Base-by-base conservation (phyloP, 2,113 vertebrate species). In the Sminthopsis crassicaudata region DNA sequence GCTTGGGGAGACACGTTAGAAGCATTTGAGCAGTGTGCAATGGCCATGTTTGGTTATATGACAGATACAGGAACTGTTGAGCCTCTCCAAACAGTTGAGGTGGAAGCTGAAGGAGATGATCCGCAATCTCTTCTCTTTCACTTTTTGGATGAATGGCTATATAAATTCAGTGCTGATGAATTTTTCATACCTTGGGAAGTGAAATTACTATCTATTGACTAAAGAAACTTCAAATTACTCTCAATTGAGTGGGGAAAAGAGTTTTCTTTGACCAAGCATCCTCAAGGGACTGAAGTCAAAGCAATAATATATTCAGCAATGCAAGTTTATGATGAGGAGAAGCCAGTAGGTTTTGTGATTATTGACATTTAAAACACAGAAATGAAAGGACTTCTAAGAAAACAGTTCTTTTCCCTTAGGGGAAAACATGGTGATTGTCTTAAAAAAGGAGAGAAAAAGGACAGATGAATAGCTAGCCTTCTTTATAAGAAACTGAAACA, bases 1-100 rank as follows among this genome's bases (percentile, higher is more conserved):
- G 99, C 99, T 0, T 99, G 99, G 99, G 99, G 99, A 11, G 98
- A 99, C 5, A 98, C 99, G 0, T 89, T 99, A 93, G 99, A 99
- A 97, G 99, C 99, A 0, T 99, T 99, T 97, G 99, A 99, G 95
- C 99, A 99, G 95, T 99, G 99, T 76, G 99, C 98, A 22, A 99
- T 99, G 99, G 99, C 99, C 91, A 99, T 99, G 99, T 99, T 99
- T 95, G 99, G 99, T 55, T 99, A 99, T 98, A 99, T 99, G 99
- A 99, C 99, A 0, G 99, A 99, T 42, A 99, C 99, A 0, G 99
- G 99, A 96, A 99, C 99, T 0, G 99, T 99, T 94, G 99, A 99
- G 52, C 99, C 99, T 0, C 95, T 98, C 51, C 99, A 99, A 12
- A 99, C 99, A 0, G 57, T 99, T 0, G 99, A 99, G 94, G 99